Percentiles rank a stretch among this genome's conserved stretches.
These are phyloP conservation scores for Neosilurus mollespiculum DNA, from an alignment of 2,797 vertebrate genomes.

Conservation along the genomic window DNA sequence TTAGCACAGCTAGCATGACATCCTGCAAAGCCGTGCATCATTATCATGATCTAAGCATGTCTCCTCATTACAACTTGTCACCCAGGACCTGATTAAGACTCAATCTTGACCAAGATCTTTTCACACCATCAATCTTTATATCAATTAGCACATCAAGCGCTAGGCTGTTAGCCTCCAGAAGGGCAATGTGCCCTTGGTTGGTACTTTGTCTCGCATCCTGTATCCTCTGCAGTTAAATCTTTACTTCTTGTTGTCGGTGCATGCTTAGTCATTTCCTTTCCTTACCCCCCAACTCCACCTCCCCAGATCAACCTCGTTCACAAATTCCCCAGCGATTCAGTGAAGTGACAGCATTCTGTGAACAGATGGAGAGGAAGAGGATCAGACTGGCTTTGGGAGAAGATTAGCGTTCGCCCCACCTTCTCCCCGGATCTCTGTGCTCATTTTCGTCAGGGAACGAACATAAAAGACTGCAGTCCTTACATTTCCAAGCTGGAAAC, in stretches of 20 bases:
- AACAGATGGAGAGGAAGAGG: conserved; percentile 43
- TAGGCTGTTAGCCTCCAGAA: not conserved
- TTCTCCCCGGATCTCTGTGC: conserved; percentile 32
- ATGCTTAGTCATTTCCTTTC: conserved; percentile 42
- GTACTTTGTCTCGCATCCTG: conserved; percentile 6
- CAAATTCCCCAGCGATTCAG: conserved; percentile 42
- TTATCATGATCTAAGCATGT: not conserved
- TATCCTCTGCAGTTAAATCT: conserved; percentile 20
- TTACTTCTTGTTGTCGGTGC: conserved; percentile 24
- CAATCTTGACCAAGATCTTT: conserved; percentile 24
- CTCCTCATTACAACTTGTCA: not conserved
- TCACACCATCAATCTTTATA: not conserved
- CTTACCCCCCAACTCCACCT: not conserved
- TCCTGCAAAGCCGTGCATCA: not conserved
- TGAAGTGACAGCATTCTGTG: conserved; percentile 41
- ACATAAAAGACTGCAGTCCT: conserved; percentile 26
- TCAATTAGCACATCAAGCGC: not conserved
- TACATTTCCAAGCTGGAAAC: conserved; percentile 10
- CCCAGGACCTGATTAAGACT: not conserved
- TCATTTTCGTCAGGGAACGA: conserved; percentile 33
- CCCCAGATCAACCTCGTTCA: conserved; percentile 35
- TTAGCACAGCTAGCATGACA: not conserved
- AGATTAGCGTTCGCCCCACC: conserved; percentile 43
- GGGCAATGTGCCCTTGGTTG: conserved; percentile 3
- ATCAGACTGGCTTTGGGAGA: conserved; percentile 42